Conservation (phyloP, 2,888 invertebrate genomes). For the Cheilosia vulpina region DNA sequence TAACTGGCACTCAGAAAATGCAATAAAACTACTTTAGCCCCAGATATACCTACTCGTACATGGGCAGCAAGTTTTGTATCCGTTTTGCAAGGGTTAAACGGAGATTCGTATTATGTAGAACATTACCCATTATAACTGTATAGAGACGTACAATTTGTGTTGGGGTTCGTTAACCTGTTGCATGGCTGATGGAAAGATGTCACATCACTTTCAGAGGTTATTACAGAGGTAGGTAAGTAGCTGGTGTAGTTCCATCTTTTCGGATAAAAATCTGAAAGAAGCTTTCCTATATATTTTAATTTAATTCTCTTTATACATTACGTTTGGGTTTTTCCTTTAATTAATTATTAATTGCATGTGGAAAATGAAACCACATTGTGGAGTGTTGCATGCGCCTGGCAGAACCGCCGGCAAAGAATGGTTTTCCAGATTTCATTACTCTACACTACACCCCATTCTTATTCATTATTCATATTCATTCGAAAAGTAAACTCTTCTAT, state of each 20-base stretch:
- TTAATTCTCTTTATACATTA: slow-evolving; percentile 54
- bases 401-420: background rate
- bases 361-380: slow-evolving; percentile 16
- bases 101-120: slow-evolving; percentile 54
- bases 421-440: background rate
- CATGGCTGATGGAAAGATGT: slow-evolving; percentile 45
- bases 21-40: slow-evolving; percentile 49
- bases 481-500: slow-evolving; percentile 15
- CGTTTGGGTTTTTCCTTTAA: slow-evolving; percentile 39
- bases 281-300: slow-evolving; percentile 22
- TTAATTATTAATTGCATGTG: slow-evolving; percentile 54
- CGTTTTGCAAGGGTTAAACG: slow-evolving; percentile 54
- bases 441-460: background rate
- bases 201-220: slow-evolving; percentile 11
- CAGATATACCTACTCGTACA: background rate
- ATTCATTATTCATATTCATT: slow-evolving; percentile 59
- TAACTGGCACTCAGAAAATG: slow-evolving; percentile 53
- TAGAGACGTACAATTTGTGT: background rate
- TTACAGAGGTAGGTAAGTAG: background rate
- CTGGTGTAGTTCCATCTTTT: background rate
- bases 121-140: slow-evolving; percentile 72
- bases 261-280: slow-evolving; percentile 45
- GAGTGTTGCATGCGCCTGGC: background rate
- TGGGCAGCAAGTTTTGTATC: slow-evolving; percentile 43
- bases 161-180: slow-evolving; percentile 64